phyloP scores from a whole-genome alignment of 2,888 invertebrate species.

The Scrobipalpa atriplicella region DNA sequence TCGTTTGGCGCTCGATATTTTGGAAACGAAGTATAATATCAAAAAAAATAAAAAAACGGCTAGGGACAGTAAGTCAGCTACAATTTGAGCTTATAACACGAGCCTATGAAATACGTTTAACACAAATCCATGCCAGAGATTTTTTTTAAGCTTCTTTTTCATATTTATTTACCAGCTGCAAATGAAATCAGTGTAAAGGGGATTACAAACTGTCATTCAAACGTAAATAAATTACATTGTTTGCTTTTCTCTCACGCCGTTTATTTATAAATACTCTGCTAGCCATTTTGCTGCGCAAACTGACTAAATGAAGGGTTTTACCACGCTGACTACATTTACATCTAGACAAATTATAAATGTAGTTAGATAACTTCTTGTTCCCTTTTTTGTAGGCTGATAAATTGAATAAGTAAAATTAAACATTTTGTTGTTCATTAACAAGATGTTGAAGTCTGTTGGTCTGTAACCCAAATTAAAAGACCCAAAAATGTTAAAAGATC shows the following conservation, averaged over 20 bases:
- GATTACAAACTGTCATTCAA: neutral
- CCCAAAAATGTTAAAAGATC: constrained; percentile 42
- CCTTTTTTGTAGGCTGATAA: neutral
- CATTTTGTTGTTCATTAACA: constrained; percentile 19
- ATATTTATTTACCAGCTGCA: neutral
- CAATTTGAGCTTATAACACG: no score
- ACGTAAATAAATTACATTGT: neutral
- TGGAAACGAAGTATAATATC: no score
- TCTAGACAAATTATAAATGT: no score
- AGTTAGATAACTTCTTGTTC: neutral
- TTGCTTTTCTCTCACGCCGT: neutral
- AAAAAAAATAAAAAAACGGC: no score
- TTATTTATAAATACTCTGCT: neutral
- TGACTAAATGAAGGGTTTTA: no score
- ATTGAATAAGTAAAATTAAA: constrained; percentile 2
- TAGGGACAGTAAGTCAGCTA: no score
- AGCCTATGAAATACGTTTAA: no score
- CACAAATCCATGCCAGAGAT: no score
- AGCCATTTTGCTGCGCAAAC: neutral
- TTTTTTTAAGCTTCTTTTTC: neutral
- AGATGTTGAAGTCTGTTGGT: constrained; percentile 28
- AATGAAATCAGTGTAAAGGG: neutral
- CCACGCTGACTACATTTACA: no score
- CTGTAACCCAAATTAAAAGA: constrained; percentile 40
- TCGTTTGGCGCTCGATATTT: no score